phyloP scores from a whole-genome alignment of 2,113 vertebrate species.

The Malurus elegans region DNA sequence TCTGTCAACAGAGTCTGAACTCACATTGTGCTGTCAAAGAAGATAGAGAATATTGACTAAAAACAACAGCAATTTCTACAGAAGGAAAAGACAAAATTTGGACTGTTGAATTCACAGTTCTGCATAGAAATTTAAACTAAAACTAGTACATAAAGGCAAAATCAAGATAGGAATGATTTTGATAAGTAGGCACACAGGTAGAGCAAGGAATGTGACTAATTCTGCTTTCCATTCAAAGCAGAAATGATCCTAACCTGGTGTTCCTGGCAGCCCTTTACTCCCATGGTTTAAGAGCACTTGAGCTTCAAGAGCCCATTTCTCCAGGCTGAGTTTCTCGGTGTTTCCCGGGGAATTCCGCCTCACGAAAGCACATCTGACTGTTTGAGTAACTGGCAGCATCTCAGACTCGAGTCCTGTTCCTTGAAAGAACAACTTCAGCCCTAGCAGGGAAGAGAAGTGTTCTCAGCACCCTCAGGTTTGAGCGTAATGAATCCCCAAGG shows the following conservation, averaged over 20 bases:
- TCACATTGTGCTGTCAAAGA: background rate
- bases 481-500: background rate
- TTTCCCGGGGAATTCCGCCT: background rate
- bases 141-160: background rate
- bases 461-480: background rate
- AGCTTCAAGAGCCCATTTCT: background rate
- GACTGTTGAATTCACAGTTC: background rate
- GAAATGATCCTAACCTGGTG: background rate
- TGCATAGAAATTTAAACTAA: background rate
- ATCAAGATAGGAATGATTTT: background rate
- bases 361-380: background rate
- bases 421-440: background rate
- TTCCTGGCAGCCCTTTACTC: background rate
- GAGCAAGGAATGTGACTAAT: background rate
- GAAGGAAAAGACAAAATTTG: background rate
- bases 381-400: background rate
- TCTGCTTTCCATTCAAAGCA: background rate
- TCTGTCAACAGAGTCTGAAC: background rate
- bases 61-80: background rate
- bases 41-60: background rate
- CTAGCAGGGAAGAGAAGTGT: background rate
- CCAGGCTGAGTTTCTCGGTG: background rate
- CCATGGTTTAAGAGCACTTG: background rate
- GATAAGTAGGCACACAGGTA: background rate
- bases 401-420: background rate